Base-by-base conservation (phyloP, 2,113 vertebrate genomes). In the Passer domesticus region DNA sequence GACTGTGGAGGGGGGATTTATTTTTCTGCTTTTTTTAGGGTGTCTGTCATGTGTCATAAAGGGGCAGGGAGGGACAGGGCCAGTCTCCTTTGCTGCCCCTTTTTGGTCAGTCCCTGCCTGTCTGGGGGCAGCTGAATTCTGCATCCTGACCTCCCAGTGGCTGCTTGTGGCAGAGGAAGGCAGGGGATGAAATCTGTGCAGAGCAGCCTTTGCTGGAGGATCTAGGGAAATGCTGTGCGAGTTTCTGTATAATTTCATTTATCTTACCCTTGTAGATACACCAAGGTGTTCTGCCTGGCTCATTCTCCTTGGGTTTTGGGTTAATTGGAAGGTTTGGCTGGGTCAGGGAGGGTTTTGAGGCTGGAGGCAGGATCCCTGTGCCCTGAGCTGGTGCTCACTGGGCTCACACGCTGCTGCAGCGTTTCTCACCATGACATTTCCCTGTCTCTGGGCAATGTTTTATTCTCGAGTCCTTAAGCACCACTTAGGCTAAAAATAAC, bases 401-500 rank as follows among this genome's bases (percentile, higher is more conserved):
- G 78, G 14, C 35, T 33, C 69, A 28, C 11, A 0, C 0, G 33
- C 83, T 80, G 79, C 72, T 25, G 52, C 70, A 83, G 72, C 21
- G 0, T 58, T 85, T 24, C 59, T 15, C 3, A 3, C 1, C 35
- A 9, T 63, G 77, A 44, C 46, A 8, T 49, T n/a, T 44, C 5
- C 0, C 83, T 69, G 21, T 63, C 84, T 87, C 84, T 43, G 81
- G 69, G 52, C 88, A 80, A 0, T 46, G 16, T 13, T 92, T 88
- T 62, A 9, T 58, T 63, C 86, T 56, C 0, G 0, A 55, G 17
- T 69, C 7, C 3, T 86, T n/a, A 44, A 92, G 90, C 76, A 74
- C 83, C 64, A 70, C 86, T 90, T 55, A 16, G 17, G 39, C 66
- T 94, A 87, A 94, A 93, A 94, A 80, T 88, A 83, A 72, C 16